A percentile compares a stretch with the other conserved stretches of the same genome.
Conservation (phyloP, 92 coral and sea anemone species). For the Micromussa lordhowensis region DNA sequence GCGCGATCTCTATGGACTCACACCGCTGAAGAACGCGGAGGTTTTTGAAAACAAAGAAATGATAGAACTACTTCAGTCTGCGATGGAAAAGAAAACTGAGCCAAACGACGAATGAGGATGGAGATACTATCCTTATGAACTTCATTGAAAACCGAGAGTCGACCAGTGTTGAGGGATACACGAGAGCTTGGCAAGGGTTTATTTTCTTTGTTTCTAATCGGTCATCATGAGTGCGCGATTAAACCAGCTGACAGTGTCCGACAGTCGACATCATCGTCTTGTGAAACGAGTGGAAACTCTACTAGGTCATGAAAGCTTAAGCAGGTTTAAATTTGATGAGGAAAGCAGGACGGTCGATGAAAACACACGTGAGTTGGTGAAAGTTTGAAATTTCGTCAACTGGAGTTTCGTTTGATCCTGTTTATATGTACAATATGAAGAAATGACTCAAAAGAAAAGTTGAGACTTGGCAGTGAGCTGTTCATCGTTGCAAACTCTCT, state of each 20-base stretch:
- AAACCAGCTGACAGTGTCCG: background rate
- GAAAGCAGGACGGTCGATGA: too few species aligned
- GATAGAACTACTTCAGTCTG: constrained; percentile 39
- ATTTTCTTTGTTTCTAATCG: background rate
- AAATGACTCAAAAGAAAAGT: too few species aligned
- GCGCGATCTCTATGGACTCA: constrained; percentile 81
- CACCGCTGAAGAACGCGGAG: constrained; percentile 81
- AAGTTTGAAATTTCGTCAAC: background rate
- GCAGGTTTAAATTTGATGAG: background rate
- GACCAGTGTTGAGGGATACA: background rate
- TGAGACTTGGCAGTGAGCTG: too few species aligned
- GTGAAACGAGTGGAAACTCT: background rate
- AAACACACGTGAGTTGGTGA: background rate
- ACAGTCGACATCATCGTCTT: background rate
- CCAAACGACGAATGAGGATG: background rate
- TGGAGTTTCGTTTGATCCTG: background rate
- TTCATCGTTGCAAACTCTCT: background rate
- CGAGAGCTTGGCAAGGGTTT: background rate
- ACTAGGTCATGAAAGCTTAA: background rate
- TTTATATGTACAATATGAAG: too few species aligned
- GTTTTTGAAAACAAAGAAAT: constrained; percentile 66
- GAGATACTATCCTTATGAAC: background rate
- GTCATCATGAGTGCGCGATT: background rate
- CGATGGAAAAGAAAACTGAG: constrained; percentile 9
- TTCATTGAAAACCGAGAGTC: background rate